A percentile compares a stretch with the other conserved stretches of the same genome.
Conservation (phyloP, 2,113 vertebrate species). For the Sapayoa aenigma region DNA sequence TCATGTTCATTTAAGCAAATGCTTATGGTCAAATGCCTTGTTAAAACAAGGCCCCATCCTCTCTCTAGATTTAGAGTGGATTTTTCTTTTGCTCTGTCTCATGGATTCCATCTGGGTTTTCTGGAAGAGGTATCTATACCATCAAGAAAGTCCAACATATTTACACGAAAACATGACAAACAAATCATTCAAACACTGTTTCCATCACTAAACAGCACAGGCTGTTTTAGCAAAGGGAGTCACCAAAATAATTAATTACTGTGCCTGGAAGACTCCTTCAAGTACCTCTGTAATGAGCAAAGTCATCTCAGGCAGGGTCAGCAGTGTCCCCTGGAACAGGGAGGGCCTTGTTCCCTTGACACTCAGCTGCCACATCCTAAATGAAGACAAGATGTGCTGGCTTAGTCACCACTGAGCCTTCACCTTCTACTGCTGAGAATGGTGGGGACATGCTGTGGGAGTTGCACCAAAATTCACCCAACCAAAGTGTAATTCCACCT, state of each 20-base stretch:
- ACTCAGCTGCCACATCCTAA: not conserved
- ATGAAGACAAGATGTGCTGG: not conserved
- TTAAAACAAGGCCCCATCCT: conserved; percentile 1
- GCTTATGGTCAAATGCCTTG: conserved; percentile 27
- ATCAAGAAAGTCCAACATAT: not conserved
- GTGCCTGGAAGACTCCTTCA: not conserved
- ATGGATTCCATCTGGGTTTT: conserved; percentile 39
- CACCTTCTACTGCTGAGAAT: not conserved
- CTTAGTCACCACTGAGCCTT: not conserved
- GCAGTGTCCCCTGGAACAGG: not conserved
- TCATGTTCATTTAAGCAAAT: conserved; percentile 33
- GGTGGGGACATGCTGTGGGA: not conserved
- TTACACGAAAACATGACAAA: conserved; percentile 23
- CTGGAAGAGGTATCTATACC: conserved; percentile 8
- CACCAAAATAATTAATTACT: not conserved
- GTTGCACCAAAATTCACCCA: not conserved
- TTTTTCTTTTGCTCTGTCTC: conserved; percentile 7
- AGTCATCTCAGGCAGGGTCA: not conserved
- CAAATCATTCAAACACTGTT: not conserved
- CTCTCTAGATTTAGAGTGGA: not conserved
- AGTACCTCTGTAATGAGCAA: not conserved
- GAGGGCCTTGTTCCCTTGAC: not conserved
- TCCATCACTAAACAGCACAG: conserved; percentile 3
- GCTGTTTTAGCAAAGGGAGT: not conserved
- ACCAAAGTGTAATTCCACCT: not conserved